phyloP scores from a whole-genome alignment of 2,113 vertebrate genomes.

The Furnarius figulus region DNA sequence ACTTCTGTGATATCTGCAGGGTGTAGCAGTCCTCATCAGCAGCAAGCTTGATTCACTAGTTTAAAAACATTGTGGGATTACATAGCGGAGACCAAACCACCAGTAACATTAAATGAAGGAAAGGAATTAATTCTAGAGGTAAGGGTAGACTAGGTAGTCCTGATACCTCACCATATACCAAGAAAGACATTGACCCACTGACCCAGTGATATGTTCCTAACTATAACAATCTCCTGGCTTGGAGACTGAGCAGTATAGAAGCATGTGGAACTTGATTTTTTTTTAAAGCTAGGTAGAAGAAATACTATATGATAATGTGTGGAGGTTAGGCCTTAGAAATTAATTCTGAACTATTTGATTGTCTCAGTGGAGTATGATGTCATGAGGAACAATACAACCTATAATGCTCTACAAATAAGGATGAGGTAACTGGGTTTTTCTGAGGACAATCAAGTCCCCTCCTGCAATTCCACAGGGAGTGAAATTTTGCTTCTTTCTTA shows the following conservation, averaged over 20 bases:
- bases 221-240: background rate
- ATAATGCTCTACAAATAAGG: background rate
- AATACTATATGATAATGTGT: background rate
- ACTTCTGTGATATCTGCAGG: background rate
- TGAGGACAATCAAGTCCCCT: background rate
- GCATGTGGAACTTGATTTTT: background rate
- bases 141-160: background rate
- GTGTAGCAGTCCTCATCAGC: background rate
- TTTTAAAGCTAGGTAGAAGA: background rate
- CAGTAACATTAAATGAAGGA: background rate
- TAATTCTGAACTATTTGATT: conserved; percentile 12
- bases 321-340: background rate
- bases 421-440: background rate
- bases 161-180: background rate
- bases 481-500: background rate
- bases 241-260: background rate
- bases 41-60: background rate
- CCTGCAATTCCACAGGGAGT: background rate
- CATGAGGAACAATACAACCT: background rate
- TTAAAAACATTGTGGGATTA: background rate
- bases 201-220: background rate
- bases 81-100: background rate
- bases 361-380: background rate
- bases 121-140: background rate
- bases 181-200: background rate